These are phyloP conservation scores for Ips nitidus DNA, from an alignment of 1,140 invertebrate genomes.

Conservation along the genomic window DNA sequence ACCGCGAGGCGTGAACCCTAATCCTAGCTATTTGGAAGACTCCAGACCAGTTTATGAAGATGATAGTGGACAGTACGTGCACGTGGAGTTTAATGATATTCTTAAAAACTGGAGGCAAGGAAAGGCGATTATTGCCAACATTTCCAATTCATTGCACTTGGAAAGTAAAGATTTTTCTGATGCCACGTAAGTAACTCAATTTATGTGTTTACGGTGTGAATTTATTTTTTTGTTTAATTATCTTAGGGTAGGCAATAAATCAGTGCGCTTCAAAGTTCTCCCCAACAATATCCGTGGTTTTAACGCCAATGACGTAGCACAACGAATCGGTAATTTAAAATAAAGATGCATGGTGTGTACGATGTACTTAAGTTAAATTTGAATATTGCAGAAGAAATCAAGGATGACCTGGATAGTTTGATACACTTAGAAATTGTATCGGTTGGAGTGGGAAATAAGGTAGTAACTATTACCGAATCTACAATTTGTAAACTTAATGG, in stretches of 20 bases:
- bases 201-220: neutral
- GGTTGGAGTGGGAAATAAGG: slow-evolving; percentile 79
- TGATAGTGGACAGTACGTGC: slow-evolving; percentile 69
- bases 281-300: slow-evolving; percentile 65
- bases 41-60: slow-evolving; percentile 47
- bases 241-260: slow-evolving; percentile 69
- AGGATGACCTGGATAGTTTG: slow-evolving; percentile 59
- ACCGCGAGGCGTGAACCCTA: slow-evolving; percentile 46
- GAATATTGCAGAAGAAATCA: slow-evolving; percentile 60
- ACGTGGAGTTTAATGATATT: slow-evolving; percentile 65
- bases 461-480: slow-evolving; percentile 47
- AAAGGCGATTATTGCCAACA: slow-evolving; percentile 57
- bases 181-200: slow-evolving; percentile 51
- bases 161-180: slow-evolving; percentile 58
- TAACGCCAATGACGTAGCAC: slow-evolving; percentile 72
- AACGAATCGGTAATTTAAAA: slow-evolving; percentile 55
- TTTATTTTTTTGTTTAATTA: neutral
- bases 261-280: slow-evolving; percentile 82
- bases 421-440: slow-evolving; percentile 67
- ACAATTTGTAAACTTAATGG: slow-evolving; percentile 8
- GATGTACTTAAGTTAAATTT: neutral
- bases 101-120: slow-evolving; percentile 61
- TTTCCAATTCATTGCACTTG: slow-evolving; percentile 64
- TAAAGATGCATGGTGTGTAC: neutral
- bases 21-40: slow-evolving; percentile 32